Evolutionary conservation across 2,888 invertebrate species (phyloP).

Genomic region (Lepidocyrtoides sp.): DNA sequence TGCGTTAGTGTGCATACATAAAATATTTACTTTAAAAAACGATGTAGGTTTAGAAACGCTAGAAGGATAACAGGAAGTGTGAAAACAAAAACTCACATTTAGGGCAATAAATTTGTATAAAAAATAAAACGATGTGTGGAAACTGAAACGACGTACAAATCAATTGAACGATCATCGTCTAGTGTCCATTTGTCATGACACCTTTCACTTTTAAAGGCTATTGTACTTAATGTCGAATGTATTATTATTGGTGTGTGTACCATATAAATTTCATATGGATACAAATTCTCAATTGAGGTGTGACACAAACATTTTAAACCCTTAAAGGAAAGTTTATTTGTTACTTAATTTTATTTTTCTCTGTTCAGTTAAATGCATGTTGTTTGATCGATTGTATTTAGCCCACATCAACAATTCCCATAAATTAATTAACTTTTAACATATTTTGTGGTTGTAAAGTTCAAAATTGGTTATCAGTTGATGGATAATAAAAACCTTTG

Average conservation of each 20-base stretch:
- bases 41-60: too few species aligned
- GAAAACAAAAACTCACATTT: not conserved
- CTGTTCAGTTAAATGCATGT: not conserved
- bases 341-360: not conserved
- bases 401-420: conserved; percentile 10
- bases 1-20: too few species aligned
- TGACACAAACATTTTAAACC: conserved; percentile 2
- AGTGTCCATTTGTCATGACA: not conserved
- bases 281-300: not conserved
- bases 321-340: not conserved
- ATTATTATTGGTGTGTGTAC: not conserved
- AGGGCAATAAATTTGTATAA: not conserved
- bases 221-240: too few species aligned
- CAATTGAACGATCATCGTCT: too few species aligned
- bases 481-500: conserved; percentile 5
- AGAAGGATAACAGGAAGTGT: not conserved
- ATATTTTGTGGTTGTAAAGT: not conserved
- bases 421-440: conserved; percentile 32
- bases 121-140: too few species aligned
- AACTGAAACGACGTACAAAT: too few species aligned
- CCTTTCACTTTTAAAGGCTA: conserved; percentile 11
- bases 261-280: not conserved
- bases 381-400: conserved; percentile 13
- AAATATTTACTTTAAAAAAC: too few species aligned
- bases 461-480: conserved; percentile 10